phyloP scores from a whole-genome alignment of 2,888 invertebrate species.

The Schizotus pectinicornis region DNA sequence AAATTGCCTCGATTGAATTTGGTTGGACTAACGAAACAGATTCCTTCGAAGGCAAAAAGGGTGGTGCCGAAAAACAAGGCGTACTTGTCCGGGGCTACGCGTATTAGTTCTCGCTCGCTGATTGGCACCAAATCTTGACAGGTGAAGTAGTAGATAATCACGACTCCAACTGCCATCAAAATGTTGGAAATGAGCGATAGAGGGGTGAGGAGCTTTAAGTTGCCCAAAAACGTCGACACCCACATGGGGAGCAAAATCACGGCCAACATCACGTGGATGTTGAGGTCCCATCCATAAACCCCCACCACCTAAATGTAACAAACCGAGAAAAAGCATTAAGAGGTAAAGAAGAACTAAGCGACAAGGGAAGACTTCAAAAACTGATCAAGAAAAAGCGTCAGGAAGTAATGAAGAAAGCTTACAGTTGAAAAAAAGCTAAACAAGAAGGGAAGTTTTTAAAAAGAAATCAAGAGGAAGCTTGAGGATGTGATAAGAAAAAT shows the following conservation, averaged over 20 bases:
- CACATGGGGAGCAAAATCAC: constrained; percentile 71
- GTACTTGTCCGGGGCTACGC: constrained; percentile 43
- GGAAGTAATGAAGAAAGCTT: too few relatives aligned
- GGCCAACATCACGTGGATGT: constrained; percentile 71
- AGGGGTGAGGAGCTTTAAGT: constrained; percentile 51
- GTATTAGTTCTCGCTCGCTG: constrained; percentile 53
- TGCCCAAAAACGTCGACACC: constrained; percentile 14
- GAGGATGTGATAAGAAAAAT: too few relatives aligned
- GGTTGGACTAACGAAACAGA: constrained; percentile 70
- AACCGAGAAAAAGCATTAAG: neutral
- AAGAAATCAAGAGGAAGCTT: too few relatives aligned
- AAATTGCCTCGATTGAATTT: neutral
- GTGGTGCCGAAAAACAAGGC: constrained; percentile 92
- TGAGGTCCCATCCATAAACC: too few relatives aligned
- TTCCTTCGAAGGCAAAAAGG: constrained; percentile 93
- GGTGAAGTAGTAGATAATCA: constrained; percentile 77
- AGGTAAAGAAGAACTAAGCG: too few relatives aligned
- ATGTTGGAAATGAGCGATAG: constrained; percentile 76
- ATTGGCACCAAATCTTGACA: constrained; percentile 69
- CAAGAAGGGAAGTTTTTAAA: too few relatives aligned
- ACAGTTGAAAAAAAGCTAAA: too few relatives aligned
- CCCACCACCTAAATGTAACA: constrained; percentile 64
- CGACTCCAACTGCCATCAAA: constrained; percentile 71
- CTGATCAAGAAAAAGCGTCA: too few relatives aligned
- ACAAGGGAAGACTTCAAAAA: too few relatives aligned